Conservation (phyloP, 2,113 vertebrate species). For the Oryzias melastigma region DNA sequence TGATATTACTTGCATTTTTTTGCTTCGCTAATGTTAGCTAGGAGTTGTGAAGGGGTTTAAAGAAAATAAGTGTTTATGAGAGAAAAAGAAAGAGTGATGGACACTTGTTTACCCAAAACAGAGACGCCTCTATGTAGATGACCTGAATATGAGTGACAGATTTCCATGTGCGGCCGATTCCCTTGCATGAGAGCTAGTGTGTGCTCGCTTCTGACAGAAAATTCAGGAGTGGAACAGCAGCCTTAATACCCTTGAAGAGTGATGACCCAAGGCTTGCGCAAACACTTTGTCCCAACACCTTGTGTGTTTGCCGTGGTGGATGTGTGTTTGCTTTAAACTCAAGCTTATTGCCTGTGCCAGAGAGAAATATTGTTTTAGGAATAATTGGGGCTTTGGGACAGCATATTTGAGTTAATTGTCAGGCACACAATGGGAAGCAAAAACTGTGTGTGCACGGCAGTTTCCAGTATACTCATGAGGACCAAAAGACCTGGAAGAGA, state of each 20-base stretch:
- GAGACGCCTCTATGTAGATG: too few species aligned
- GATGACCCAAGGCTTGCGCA: slow-evolving; percentile 45
- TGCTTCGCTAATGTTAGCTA: too few species aligned
- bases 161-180: background rate
- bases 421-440: slow-evolving; percentile 10
- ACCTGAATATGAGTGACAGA: background rate
- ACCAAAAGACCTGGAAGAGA: background rate
- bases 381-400: slow-evolving; percentile 52
- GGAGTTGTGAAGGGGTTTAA: background rate
- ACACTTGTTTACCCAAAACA: too few species aligned
- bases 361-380: slow-evolving; percentile 42
- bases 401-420: slow-evolving; percentile 29
- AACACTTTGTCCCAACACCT: slow-evolving; percentile 17
- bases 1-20: too few species aligned
- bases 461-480: slow-evolving; percentile 4
- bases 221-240: slow-evolving; percentile 33
- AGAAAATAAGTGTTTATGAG: too few species aligned
- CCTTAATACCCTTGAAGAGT: slow-evolving; percentile 50
- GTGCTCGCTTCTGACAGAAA: background rate
- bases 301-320: slow-evolving; percentile 1
- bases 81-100: too few species aligned
- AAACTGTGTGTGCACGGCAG: background rate
- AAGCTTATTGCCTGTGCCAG: slow-evolving; percentile 19
- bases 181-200: background rate
- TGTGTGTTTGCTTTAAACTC: slow-evolving; percentile 17